Base-by-base conservation (phyloP, 2,113 vertebrate species). In the Micronycteris hirsuta region DNA sequence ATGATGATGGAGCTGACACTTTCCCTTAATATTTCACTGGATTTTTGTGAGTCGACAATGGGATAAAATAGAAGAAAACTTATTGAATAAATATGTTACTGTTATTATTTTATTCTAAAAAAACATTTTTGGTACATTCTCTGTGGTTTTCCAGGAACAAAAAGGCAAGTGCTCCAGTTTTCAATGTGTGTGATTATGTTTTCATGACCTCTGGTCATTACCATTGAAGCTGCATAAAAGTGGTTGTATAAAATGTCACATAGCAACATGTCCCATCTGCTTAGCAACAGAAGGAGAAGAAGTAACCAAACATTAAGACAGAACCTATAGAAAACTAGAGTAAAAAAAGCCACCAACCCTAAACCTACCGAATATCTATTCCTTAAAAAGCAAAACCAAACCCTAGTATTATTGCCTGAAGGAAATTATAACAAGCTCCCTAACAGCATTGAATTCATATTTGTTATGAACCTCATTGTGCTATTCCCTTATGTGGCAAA, bases 151-250 rank as follows among this genome's bases (percentile, higher is more conserved):
- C 81, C 16, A 52, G 63, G 68, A 93, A 84, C 15, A 94, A 91
- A 93, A 83, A 78, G 71, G 36, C 80, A 63, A 96, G 74, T 74
- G 22, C 68, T 89, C 68, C 4, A 33, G 41, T 89, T 95, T 91
- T 94, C 91, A 89, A 16, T 81, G 73, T 71, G 45, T 67, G 41
- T 91, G 76, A 82, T 96, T 87, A 74, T 96, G 78, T 97, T 97
- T 97, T 94, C 52, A 47, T 96, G 89, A 96, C 74, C 93, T 95
- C 19, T 97, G 92, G 77, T 93, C 95, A 71, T 97, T 89, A 77
- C 33, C 7, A 2, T 36, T 83, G 58, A 65, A 89, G 31, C 85
- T 71, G 52, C 43, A 70, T 63, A 36, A 84, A 93, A 84, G 73
- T 86, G 45, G 49, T 73, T 63, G 6, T 63, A 17, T 91, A 93